Base-by-base conservation (phyloP, 2,888 invertebrate species). In the Dicycla oo region DNA sequence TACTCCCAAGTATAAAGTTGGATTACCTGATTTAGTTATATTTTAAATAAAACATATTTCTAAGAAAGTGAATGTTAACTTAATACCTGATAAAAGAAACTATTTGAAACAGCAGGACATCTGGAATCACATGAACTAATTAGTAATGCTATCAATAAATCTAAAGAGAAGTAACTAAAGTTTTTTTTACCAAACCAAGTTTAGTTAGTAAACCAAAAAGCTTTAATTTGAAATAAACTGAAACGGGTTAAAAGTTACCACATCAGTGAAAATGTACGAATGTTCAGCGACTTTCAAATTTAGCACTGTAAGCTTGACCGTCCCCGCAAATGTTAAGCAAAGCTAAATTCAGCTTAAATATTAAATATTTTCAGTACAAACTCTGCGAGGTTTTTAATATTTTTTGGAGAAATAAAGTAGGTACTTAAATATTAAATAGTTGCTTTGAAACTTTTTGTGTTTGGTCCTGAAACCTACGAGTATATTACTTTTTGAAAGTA, bases 321-420 rank as follows among this genome's bases (percentile, higher is more conserved):
- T 30, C 13, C 30, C 43, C 15, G 53, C 47, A 75, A 73, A 69
- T n/a, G 34, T 64, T 60, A 57, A 69, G 64, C 71, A 57, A 71
- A 77, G 62, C 66, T 58, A 73, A 71, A 75, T 68, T 57, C n/a
- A 38, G 56, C 61, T 71, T 57, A 71, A 75, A 75, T 61, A 61
- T 79, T 71, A 57, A 67, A 79, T 23, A 75, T 58, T 72, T 72
- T 64, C 64, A 57, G 26, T 61, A 53, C 40, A 57, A 69, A 67
- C 49, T 40, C 54, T 13, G 23, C 63, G 45, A 68, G 47, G 49
- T 61, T 61, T 56, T 18, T 23, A 67, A 79, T 79, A 70, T 6
- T 71, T 78, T 78, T 79, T 67, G n/a, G 51, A 47, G 43, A 30
- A 61, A 54, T 43, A 11, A 65, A 43, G 40, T 65, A 43, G 3